Evolutionary conservation across 2,113 vertebrate species (phyloP).

Genomic region (Eurystomus gularis): DNA sequence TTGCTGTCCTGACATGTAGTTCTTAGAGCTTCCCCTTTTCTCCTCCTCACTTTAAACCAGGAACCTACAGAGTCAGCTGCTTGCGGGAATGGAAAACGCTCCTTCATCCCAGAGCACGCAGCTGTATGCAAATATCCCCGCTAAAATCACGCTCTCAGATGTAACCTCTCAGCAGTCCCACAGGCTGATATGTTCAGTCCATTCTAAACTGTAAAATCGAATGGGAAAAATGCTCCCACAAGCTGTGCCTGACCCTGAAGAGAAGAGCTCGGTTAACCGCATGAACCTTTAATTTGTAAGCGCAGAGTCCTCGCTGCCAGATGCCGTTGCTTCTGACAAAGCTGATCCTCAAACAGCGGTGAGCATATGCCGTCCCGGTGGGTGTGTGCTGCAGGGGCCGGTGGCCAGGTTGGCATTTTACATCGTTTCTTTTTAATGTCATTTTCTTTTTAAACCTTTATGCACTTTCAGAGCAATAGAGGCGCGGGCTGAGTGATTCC

Average conservation of each 20-base stretch:
- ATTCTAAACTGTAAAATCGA: not conserved
- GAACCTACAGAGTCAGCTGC: not conserved
- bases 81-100: not conserved
- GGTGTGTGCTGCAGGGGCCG: not conserved
- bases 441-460: not conserved
- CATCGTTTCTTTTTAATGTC: not conserved
- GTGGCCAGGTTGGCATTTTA: not conserved
- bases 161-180: not conserved
- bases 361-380: accelerated
- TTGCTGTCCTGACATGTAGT: not conserved
- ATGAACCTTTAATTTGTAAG: not conserved
- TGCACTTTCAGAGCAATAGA: not conserved
- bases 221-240: not conserved
- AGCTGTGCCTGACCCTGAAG: not conserved
- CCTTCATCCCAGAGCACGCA: not conserved
- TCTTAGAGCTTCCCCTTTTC: not conserved
- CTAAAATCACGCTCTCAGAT: not conserved
- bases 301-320: not conserved
- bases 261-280: not conserved
- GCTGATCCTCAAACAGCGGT: not conserved
- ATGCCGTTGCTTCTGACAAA: not conserved
- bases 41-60: not conserved
- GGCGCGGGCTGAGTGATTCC: not conserved
- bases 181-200: not conserved
- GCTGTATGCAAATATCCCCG: not conserved